Evolutionary conservation across 1,140 invertebrate species (phyloP), one percentile per base, ranked within the genome.

Genomic region (Pachypsylla venusta): DNA sequence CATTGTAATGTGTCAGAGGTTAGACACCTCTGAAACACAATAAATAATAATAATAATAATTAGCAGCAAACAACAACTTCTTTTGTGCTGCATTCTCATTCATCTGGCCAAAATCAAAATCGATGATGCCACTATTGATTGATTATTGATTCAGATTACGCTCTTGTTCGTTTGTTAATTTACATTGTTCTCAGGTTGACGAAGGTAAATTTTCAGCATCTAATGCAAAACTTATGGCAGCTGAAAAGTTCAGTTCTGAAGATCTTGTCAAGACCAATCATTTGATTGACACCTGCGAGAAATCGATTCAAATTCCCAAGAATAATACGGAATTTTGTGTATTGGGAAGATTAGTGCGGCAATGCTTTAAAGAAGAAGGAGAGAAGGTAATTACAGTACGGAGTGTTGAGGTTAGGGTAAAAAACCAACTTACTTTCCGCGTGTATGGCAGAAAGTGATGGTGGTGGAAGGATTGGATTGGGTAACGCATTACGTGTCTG

Each of bases 301-400:
- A 48, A n/a, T 5, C 42, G 42, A 48, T 48, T 19, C n/a, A 5
- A 22, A 22, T 48, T n/a, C 42, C 42, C n/a, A 7, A 4, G 4
- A 48, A 48, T 48, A 5, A n/a, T 3, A 48, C 42, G 4, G 42
- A 48, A 19, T 48, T 10, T 19, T 48, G 42, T 19, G 16, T 22
- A n/a, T 4, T 48, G 4, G 42, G 42, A 19, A n/a, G 42, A 4
- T 19, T 48, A 22, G 42, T 48, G 16, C 42, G 42, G 22, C 16
- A 5, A 4, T 48, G 42, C 42, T 48, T 48, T 22, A 48, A 48
- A 22, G 42, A 48, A n/a, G 42, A 48, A 19, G 42, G 42, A 19
- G 42, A 48, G 22, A 48, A 48, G 42, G 42, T 48, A 19, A 48
- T n/a, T n/a, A n/a, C n/a, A n/a, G n/a, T n/a, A n/a, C n/a, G n/a